phyloP scores from a whole-genome alignment of 2,888 invertebrate species.

The Biston stratarius region DNA sequence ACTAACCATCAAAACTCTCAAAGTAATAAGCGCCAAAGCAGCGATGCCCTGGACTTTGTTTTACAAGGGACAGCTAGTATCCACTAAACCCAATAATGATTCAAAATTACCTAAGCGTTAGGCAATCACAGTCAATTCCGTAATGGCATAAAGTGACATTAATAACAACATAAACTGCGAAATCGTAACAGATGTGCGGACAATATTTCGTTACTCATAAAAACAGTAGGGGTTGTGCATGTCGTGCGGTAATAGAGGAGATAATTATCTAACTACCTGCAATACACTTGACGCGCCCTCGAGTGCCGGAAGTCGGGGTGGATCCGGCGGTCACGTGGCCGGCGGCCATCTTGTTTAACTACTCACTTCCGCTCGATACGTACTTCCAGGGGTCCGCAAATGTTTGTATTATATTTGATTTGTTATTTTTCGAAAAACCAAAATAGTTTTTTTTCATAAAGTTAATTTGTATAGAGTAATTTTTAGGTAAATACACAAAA shows the following conservation, averaged over 20 bases:
- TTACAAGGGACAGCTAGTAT: too few species aligned
- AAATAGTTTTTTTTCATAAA: neutral
- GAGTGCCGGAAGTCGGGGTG: conserved; percentile 82
- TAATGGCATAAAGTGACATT: conserved; percentile 12
- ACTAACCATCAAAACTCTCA: too few species aligned
- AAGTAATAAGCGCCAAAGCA: too few species aligned
- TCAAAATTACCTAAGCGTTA: conserved; percentile 10
- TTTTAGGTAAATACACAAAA: neutral
- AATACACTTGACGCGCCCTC: conserved; percentile 81
- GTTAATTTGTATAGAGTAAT: too few species aligned
- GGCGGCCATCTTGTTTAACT: conserved; percentile 82
- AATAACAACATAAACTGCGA: conserved; percentile 38
- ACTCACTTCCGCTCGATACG: conserved; percentile 76
- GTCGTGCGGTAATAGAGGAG: conserved; percentile 66
- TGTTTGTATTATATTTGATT: conserved; percentile 42
- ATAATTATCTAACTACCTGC: conserved; percentile 76
- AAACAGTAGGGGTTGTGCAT: conserved; percentile 58
- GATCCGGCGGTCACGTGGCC: conserved; percentile 82
- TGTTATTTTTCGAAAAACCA: neutral
- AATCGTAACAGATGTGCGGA: conserved; percentile 78
- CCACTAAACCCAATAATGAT: neutral
- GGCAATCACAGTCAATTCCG: conserved; percentile 21
- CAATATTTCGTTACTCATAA: conserved; percentile 62
- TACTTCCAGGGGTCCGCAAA: conserved; percentile 68
- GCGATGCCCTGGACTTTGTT: too few species aligned